Evolutionary conservation across 2,797 vertebrate genomes (phyloP), one percentile per base, ranked within the genome.

Genomic region (Peromyscus nudipes): DNA sequence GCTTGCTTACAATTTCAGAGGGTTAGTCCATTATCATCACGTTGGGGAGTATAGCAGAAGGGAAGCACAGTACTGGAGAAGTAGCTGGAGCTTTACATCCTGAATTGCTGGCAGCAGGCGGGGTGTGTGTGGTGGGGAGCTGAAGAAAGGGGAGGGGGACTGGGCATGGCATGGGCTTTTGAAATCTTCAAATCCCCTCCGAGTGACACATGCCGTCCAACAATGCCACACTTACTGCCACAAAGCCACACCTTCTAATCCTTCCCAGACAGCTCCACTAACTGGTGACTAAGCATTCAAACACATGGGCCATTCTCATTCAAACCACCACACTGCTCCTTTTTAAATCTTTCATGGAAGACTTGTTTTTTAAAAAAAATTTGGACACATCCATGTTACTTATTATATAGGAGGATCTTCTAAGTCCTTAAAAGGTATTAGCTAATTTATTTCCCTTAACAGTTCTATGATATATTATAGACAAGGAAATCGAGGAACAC

Each of bases 351-450:
- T 89, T 91, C 86, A 21, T 83, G 71, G 64, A 80, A 25, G 12
- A 55, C 19, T 91, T 37, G 52, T 75, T 79, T 12, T 49, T 49
- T 1, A 37, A 71, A 37, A 71, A 71, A 80, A 82, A 64, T 90
- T 71, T 13, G 34, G 57, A 82, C 52, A 77, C 7, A 40, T 87
- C 10, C 49, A 34, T 34, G 55, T 65, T 89, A 46, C 84, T 89
- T 85, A 60, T 43, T 91, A 73, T 77, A 29, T 73, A 60, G 13
- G 71, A 76, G 55, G 64, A 23, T 83, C 5, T 55, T 92, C 46
- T 82, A 92, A 86, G 60, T 82, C 31, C 16, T 71, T 83, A 75
- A 73, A 94, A 85, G 16, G 43, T 89, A 92, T 86, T 64, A 94
- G 57, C 40, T 34, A n/a, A 87, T 55, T 73, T 57, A 77, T 11